A percentile compares a stretch with the other conserved stretches of the same genome.
These are phyloP conservation scores for Latrodectus geometricus DNA, from an alignment of 1,140 invertebrate species.

Conservation along the genomic window DNA sequence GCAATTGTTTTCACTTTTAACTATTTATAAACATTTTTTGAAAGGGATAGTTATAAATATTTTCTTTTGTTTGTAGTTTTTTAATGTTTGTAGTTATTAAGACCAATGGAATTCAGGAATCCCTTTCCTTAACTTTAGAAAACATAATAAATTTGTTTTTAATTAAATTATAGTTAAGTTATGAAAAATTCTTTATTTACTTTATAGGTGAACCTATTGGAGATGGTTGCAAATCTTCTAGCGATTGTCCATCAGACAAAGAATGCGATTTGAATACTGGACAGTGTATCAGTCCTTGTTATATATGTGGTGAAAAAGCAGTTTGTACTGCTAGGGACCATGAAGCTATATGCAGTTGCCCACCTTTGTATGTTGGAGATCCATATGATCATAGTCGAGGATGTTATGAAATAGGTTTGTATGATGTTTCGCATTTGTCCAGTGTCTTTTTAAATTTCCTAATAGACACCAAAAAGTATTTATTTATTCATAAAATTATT, in stretches of 20 bases:
- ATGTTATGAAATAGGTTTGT: constrained; percentile 73
- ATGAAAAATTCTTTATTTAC: neutral
- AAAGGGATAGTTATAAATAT: too few species aligned
- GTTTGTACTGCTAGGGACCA: constrained; percentile 84
- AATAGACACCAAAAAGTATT: neutral
- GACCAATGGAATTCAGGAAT: too few species aligned
- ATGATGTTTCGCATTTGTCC: neutral
- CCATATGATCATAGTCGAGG: constrained; percentile 73
- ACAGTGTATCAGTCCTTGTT: constrained; percentile 74
- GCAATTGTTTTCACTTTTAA: too few species aligned
- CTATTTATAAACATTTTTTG: too few species aligned
- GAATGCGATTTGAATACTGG: constrained; percentile 75
- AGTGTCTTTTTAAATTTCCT: too few species aligned
- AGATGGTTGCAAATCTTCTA: constrained; percentile 80
- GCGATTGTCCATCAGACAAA: constrained; percentile 82
- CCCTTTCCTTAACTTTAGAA: too few species aligned
- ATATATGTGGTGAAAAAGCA: constrained; percentile 80
- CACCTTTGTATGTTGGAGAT: constrained; percentile 78
- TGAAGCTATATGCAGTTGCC: constrained; percentile 81
- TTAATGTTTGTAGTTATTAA: too few species aligned
- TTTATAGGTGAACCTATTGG: constrained; percentile 73
- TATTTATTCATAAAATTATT: neutral
- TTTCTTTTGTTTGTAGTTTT: too few species aligned
- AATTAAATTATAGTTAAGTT: neutral
- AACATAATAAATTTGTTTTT: too few species aligned